Evolutionary conservation across 1,140 invertebrate genomes (phyloP), one percentile per base, ranked within the genome.

Genomic region (Semibalanus balanoides): DNA sequence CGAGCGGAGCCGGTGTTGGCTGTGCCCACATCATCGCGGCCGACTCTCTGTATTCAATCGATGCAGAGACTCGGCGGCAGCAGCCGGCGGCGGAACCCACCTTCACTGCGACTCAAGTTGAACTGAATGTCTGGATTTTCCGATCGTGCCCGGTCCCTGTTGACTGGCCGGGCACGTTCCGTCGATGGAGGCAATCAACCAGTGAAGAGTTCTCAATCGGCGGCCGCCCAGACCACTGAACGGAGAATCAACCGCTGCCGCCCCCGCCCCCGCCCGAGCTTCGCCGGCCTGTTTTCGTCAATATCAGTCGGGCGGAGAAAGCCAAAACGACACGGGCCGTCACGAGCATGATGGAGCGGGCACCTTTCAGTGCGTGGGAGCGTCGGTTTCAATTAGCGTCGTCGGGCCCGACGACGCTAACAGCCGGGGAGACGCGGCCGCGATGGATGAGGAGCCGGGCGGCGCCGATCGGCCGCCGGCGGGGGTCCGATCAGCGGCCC

Each of bases 371-470:
- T 64, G 22, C 22, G 22, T 25, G 51, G 51, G 51, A 64, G 51
- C 22, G 51, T 64, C 51, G 51, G 22, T 64, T 64, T 64, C 51
- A 64, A 64, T 64, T 64, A 64, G 51, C 51, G 51, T 14, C 51
- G 51, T 64, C 51, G 51, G 11, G 11, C 51, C 51, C 51, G 51
- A 64, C 51, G 51, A 17, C 51, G 51, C 14, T 17, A 5, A 40
- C 5, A 17, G 51, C 11, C 51, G 51, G 51, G 51, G 35, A 40
- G 35, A 17, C 5, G 35, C 5, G 5, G 35, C 35, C 35, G 35
- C 51, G 51, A 64, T 64, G 51, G 51, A 64, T 64, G 51, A n/a
- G n/a, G n/a, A n/a, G n/a, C n/a, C n/a, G n/a, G 51, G 51, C 51
- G 51, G 51, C 51, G 51, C 51, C 51, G 51, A 64, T 17, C 1